Conservation (phyloP, 2,888 invertebrate genomes). For the Scaptomyza flava region DNA sequence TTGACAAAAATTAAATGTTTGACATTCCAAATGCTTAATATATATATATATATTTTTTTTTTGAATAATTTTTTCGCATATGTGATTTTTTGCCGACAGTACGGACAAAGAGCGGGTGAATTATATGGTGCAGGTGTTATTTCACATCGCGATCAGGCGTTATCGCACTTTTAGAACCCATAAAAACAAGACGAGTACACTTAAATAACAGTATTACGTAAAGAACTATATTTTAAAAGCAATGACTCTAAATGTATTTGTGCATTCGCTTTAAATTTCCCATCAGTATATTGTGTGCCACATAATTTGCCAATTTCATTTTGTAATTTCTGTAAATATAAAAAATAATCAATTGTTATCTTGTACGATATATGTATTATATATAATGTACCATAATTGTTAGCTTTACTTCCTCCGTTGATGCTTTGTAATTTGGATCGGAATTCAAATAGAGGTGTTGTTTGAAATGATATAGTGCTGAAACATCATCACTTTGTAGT, state of each 20-base stretch:
- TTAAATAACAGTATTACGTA: slow-evolving; percentile 60
- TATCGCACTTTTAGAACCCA: no score
- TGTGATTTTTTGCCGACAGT: no score
- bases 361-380: no score
- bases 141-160: no score
- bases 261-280: slow-evolving; percentile 24
- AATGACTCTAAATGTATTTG: slow-evolving; percentile 67
- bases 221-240: slow-evolving; percentile 64
- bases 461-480: slow-evolving; percentile 68
- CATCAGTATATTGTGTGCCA: slow-evolving; percentile 36
- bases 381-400: slow-evolving; percentile 49
- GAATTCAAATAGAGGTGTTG: slow-evolving; percentile 51
- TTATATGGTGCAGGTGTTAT: no score
- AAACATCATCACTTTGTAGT: slow-evolving; percentile 46
- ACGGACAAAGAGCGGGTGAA: no score
- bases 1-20: no score
- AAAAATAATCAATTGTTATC: neutral
- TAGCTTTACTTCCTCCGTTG: slow-evolving; percentile 13
- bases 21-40: no score
- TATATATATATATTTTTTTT: no score
- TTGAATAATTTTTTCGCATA: no score
- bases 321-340: slow-evolving; percentile 69
- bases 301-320: slow-evolving; percentile 70
- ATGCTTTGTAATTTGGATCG: neutral
- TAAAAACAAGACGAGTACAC: neutral